Conservation (phyloP, 2,888 invertebrate species). For the Ellobium chinense region DNA sequence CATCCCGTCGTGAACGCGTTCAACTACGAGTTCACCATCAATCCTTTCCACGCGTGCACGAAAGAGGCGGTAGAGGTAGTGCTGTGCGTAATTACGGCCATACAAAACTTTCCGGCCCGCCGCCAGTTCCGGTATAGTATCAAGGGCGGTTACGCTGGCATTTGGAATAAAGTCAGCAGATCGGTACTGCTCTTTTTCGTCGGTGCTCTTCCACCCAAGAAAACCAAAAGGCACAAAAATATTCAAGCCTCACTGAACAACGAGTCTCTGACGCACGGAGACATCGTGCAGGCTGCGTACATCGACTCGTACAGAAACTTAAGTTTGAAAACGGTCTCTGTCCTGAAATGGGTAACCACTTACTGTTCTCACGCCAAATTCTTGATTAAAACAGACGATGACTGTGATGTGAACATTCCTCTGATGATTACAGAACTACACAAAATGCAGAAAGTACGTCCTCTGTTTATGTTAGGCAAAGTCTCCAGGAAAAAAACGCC, state of each 20-base stretch:
- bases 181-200: slow-evolving; percentile 14
- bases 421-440: slow-evolving; percentile 24
- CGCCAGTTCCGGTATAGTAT: background rate
- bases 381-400: slow-evolving; percentile 15
- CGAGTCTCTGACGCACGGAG: slow-evolving; percentile 11
- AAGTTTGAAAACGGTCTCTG: slow-evolving; percentile 19
- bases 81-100: slow-evolving; percentile 6
- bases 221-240: background rate
- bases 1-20: background rate
- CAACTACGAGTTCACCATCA: background rate
- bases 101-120: background rate
- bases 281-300: slow-evolving; percentile 19
- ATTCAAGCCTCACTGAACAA: slow-evolving; percentile 2
- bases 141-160: background rate
- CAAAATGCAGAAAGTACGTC: background rate
- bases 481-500: background rate
- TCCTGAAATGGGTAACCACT: slow-evolving; percentile 18
- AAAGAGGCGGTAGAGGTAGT: slow-evolving; percentile 5
- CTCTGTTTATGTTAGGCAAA: slow-evolving; percentile 20
- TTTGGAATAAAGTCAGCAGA: slow-evolving; percentile 7
- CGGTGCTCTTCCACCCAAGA: background rate
- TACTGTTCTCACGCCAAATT: slow-evolving; percentile 16
- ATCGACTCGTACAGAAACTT: slow-evolving; percentile 16
- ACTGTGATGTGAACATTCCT: slow-evolving; percentile 33
- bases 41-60: background rate